Evolutionary conservation across 1,140 invertebrate genomes (phyloP), one percentile per base, ranked within the genome.

Genomic region (Orussus abietinus): DNA sequence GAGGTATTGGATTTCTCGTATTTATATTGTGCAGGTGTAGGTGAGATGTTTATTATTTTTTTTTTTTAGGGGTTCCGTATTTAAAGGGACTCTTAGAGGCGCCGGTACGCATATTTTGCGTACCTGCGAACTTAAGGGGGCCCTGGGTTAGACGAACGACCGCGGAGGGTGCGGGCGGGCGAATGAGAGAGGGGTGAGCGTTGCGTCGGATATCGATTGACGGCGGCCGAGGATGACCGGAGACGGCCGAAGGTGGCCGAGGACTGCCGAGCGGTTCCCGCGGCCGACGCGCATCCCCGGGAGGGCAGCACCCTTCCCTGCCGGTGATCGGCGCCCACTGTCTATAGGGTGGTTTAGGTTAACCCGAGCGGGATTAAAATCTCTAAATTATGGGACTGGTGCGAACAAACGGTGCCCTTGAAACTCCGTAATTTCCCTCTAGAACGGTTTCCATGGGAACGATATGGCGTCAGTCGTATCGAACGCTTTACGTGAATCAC

Each of bases 121-220:
- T 34, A 34, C 15, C 29, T 22, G 15, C 32, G 32, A 17, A 26
- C 22, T 18, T 17, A 18, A 45, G 44, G 31, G 38, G 28, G 20
- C 38, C 29, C 30, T 26, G 5, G 22, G 36, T 9, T n/a, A 10
- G 2, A 21, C 7, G 19, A 9, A n/a, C 10, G 11, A n/a, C 39
- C 12, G 29, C 18, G 32, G 14, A 31, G 41, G 41, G n/a, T n/a
- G n/a, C n/a, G n/a, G 17, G 4, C n/a, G 36, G 21, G 18, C 15
- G 39, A 21, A 33, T 3, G 14, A 10, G 17, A 42, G 44, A 33
- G 34, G 44, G 47, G 33, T 37, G 47, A 47, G 42, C 45, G 44
- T 41, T 42, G 38, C 26, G 47, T 42, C 47, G 41, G 44, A 49
- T 49, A 49, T 49, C 44, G 47, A 49, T 49, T 49, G 44, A 29